Percentiles rank a stretch among this genome's conserved stretches.
phyloP scores from a whole-genome alignment of 1,140 invertebrate species.

The Grapholita molesta region DNA sequence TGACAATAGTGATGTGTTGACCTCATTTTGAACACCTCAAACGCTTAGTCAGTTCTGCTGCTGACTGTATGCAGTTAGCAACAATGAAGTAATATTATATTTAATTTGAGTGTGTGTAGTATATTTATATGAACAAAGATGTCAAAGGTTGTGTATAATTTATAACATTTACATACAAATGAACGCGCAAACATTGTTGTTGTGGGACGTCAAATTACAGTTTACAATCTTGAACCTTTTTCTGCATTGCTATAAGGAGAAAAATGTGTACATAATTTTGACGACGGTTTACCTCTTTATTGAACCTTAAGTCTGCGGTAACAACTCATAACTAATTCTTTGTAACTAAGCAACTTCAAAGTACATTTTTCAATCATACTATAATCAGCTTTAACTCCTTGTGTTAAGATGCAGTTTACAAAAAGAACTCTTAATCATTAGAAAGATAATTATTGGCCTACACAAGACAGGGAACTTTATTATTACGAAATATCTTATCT shows the following conservation, averaged over 20 bases:
- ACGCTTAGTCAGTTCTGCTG: too few species aligned
- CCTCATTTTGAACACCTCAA: too few species aligned
- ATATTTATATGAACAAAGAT: neutral
- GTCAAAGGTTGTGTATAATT: neutral
- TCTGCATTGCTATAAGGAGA: neutral
- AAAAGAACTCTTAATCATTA: neutral
- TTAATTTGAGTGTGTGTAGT: neutral
- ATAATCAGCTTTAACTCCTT: neutral
- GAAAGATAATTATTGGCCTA: neutral
- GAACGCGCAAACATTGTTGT: neutral
- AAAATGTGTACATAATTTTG: neutral
- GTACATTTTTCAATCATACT: neutral
- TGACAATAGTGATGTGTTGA: too few species aligned
- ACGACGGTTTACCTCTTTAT: neutral
- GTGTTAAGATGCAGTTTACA: neutral
- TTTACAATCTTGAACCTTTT: neutral
- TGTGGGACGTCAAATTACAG: neutral
- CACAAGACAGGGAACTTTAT: neutral
- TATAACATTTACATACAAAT: neutral
- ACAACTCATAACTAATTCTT: neutral
- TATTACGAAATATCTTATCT: neutral
- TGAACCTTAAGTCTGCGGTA: neutral
- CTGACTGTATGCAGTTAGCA: too few species aligned
- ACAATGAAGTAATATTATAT: too few species aligned
- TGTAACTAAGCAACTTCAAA: neutral